Evolutionary conservation across 2,888 invertebrate species (phyloP).

Genomic region (Cheilosia variabilis): DNA sequence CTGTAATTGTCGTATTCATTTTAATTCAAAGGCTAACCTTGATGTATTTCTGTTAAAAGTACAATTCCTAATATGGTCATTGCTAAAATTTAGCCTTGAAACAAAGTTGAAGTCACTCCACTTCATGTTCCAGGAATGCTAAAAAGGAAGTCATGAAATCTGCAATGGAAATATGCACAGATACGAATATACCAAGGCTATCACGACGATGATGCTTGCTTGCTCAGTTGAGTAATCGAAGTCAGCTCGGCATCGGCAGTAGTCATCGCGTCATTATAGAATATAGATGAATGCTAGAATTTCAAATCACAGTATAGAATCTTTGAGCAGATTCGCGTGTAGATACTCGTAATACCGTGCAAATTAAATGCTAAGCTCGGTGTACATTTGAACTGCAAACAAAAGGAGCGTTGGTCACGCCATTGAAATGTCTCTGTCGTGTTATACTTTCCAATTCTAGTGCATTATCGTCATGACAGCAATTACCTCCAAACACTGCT

Average conservation of each 20-base stretch:
- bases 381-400: constrained; percentile 9
- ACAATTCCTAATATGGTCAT: not conserved
- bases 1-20: too few species aligned
- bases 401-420: constrained; percentile 26
- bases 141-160: constrained; percentile 31
- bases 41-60: too few species aligned
- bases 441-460: not conserved
- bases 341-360: not conserved
- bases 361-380: constrained; percentile 18
- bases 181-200: not conserved
- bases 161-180: not conserved
- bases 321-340: not conserved
- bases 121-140: not conserved
- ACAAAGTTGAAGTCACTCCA: not conserved
- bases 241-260: not conserved
- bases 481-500: not conserved
- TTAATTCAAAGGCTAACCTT: too few species aligned
- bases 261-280: not conserved
- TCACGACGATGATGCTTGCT: not conserved
- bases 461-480: not conserved
- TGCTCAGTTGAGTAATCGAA: not conserved
- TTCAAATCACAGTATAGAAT: not conserved
- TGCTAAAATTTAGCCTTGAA: not conserved
- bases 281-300: not conserved
- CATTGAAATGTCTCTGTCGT: not conserved